Evolutionary conservation across 2,113 vertebrate species (phyloP), one percentile per base, ranked within the genome.

Genomic region (Australoheros scitulus): DNA sequence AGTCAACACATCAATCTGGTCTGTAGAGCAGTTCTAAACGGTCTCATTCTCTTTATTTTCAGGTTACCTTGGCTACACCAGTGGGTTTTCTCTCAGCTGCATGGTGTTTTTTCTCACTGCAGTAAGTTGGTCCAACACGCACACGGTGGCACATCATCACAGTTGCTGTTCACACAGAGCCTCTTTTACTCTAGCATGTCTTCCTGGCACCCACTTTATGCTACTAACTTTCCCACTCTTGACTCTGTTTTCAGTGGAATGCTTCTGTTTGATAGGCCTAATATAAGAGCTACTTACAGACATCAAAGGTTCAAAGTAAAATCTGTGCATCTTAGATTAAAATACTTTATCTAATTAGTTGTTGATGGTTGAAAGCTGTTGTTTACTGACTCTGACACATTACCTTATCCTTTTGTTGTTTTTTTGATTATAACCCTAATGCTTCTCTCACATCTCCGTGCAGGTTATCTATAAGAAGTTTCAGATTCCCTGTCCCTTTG

Each of bases 381-480:
- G 1, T 87, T 90, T 29, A 61, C 29, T 76, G 34, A 79, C 50
- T 56, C 41, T 80, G 38, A 76, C 72, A 56, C 13, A 59, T 61
- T 8, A 36, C 14, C 29, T 57, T 36, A 8, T 34, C 22, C 8
- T 24, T 47, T 29, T 4, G 13, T 18, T 52, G 47, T 61, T 58
- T 74, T n/a, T 81, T 64, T 55, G 7, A 72, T 76, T 55, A 50
- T 14, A 20, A 11, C 24, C 9, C 7, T 17, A 3, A 43, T 77
- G 47, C 9, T 2, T 32, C 11, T 20, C 63, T 74, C 10, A n/a
- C n/a, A 24, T 79, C 3, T 75, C 22, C 8, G n/a, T 58, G 20
- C 87, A 99, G 98, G 98, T 99, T 43, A 99, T 97, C 91, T 99
- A 97, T 88, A 99, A 99, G 92, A 99, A 96, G 94, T 99, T 99